Base-by-base conservation (phyloP, 30 jellyfish, hydroid and myxozoan genomes). In the Mastigias papua region DNA sequence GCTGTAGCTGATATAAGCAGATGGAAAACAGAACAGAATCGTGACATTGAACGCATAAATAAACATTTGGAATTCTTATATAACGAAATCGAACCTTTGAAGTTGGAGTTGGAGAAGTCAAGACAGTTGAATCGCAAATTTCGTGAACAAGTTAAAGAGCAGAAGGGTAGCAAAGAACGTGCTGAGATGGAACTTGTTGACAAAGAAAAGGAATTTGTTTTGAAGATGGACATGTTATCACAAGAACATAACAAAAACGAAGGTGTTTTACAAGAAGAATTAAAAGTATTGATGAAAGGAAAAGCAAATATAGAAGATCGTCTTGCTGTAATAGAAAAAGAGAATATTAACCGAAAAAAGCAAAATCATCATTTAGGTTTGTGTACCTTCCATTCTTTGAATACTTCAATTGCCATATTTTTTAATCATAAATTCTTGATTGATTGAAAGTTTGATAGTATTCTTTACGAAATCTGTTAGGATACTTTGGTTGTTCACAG, bases 21-120 rank as follows among this genome's bases (percentile, higher is more conserved):
- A 34, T 93, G 98, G 98, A 63, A 92, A 28, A 81, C 67, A 2
- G 98, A 87, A 46, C 98, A 87, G 68, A 87, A 84, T 23, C 82
- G 89, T 30, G 98, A 93, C 67, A 76, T 93, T 21, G 86, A 93
- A 34, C 78, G 90, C 26, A 81, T 92, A 0, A 86, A 81, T 81
- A 92, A 86, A 63, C 96, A 92, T 74, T 34, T 92, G 46, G 96
- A 84, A 31, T 37, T 70, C 69, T 64, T 90, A 30, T 69, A 66
- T 33, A 64, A 60, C 31, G 88, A 84, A 78, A 82, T 90, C 21
- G 82, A 90, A 34, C 94, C 97, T 5, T 75, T 90, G 91, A 82
- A 77, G 57, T 64, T 27, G 61, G 86, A 90, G 19, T 84, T 90
- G 23, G 90, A 73, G 26, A 46, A 65, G 48, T 61, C 85, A 15